Conservation (phyloP, 64 coral and sea anemone genomes). For the Anthopleura sola region DNA sequence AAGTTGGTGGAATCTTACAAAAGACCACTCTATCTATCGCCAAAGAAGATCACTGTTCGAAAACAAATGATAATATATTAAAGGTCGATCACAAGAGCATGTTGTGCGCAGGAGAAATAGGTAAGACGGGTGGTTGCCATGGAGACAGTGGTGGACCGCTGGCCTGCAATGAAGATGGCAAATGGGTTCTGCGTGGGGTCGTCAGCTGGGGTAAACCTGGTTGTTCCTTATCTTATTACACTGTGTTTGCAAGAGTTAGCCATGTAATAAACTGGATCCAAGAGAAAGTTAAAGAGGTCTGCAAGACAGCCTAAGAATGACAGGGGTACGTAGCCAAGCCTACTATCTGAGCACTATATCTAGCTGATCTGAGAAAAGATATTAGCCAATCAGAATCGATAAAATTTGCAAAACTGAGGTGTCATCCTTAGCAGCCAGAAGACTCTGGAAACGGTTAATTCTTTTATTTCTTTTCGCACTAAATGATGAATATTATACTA, state of each 20-base stretch:
- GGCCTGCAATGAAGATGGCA: slow-evolving; percentile 37
- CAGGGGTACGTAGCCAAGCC: no score
- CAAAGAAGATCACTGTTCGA: neutral
- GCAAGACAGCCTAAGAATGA: neutral
- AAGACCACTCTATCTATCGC: neutral
- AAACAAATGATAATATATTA: neutral
- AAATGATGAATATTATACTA: no score
- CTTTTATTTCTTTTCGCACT: no score
- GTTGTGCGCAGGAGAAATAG: slow-evolving; percentile 44
- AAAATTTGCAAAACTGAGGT: no score
- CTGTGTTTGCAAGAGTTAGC: slow-evolving; percentile 59
- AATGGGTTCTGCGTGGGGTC: slow-evolving; percentile 35
- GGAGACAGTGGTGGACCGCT: slow-evolving; percentile 65
- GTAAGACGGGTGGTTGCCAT: slow-evolving; percentile 38
- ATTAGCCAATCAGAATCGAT: no score
- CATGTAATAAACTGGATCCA: slow-evolving; percentile 55
- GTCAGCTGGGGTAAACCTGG: slow-evolving; percentile 54
- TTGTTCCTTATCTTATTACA: slow-evolving; percentile 33
- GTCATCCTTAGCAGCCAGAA: no score
- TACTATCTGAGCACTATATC: no score
- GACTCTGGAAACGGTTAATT: no score
- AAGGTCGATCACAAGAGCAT: slow-evolving; percentile 28
- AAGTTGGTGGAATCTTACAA: neutral
- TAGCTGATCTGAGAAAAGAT: no score
- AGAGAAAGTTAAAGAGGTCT: neutral